Evolutionary conservation across 2,797 vertebrate species (phyloP).

Genomic region (Protonibea diacanthus): DNA sequence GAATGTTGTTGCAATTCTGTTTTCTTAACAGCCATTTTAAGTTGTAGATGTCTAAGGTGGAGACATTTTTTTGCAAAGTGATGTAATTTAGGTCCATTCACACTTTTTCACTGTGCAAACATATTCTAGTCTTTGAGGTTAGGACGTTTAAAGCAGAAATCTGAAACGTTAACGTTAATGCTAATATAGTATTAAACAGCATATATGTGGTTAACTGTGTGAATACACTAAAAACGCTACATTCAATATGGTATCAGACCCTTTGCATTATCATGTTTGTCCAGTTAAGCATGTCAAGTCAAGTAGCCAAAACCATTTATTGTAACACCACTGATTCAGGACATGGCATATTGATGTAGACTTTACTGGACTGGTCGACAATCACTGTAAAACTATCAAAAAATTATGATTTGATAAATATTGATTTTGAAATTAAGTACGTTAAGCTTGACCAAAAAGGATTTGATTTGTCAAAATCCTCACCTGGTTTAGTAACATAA

Average conservation of each 20-base stretch:
- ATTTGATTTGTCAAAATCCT: neutral
- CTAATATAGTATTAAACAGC: neutral
- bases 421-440: no score
- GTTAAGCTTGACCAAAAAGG: neutral
- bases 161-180: neutral
- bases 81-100: constrained; percentile 19
- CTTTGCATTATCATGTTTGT: neutral
- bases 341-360: neutral
- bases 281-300: neutral
- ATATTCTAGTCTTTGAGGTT: neutral
- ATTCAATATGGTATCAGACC: neutral
- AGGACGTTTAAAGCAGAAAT: neutral
- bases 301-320: neutral
- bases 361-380: neutral
- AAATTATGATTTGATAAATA: no score
- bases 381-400: neutral
- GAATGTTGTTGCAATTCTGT: constrained; percentile 24
- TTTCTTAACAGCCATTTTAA: constrained; percentile 1
- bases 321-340: neutral
- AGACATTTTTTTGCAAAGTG: constrained; percentile 17
- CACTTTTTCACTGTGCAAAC: constrained; percentile 9
- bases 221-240: neutral
- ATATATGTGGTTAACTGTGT: neutral
- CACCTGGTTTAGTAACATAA: neutral
- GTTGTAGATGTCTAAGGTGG: constrained; percentile 18